Evolutionary conservation across 2,888 invertebrate genomes (phyloP).

Genomic region (Anthoptus insignis): DNA sequence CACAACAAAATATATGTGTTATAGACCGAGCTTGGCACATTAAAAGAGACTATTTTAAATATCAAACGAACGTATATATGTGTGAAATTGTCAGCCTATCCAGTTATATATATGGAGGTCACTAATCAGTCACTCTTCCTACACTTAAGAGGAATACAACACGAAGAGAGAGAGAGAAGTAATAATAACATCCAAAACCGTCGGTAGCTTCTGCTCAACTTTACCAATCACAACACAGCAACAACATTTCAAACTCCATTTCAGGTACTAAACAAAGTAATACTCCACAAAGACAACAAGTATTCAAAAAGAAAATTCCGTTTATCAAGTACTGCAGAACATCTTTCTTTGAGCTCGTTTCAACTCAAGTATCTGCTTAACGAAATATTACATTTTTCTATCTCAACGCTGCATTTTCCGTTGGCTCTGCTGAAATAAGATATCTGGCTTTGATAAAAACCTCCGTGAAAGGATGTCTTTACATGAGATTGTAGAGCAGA

Average conservation of each 20-base stretch:
- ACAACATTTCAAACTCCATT: too few species aligned
- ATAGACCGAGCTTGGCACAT: too few species aligned
- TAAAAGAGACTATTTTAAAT: too few species aligned
- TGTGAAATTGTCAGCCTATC: too few species aligned
- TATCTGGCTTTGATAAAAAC: constrained; percentile 29
- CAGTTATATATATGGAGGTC: too few species aligned
- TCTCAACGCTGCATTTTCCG: constrained; percentile 31
- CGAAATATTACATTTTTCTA: constrained; percentile 35
- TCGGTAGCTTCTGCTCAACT: too few species aligned
- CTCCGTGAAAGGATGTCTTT: constrained; percentile 21
- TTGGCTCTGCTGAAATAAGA: constrained; percentile 28
- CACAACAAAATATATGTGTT: too few species aligned
- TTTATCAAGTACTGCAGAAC: constrained; percentile 26
- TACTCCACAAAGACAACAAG: constrained; percentile 5
- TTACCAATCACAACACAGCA: neutral
- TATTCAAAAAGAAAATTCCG: constrained; percentile 22
- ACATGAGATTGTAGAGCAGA: constrained; percentile 6
- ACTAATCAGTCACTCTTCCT: too few species aligned
- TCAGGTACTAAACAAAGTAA: neutral
- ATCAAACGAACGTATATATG: too few species aligned
- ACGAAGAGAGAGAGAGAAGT: too few species aligned
- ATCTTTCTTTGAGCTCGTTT: constrained; percentile 26
- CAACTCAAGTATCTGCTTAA: constrained; percentile 24
- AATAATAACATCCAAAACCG: too few species aligned
- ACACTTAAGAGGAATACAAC: too few species aligned